Conservation (phyloP, 2,888 invertebrate genomes). For the Branchipolynoe longqiensis region DNA sequence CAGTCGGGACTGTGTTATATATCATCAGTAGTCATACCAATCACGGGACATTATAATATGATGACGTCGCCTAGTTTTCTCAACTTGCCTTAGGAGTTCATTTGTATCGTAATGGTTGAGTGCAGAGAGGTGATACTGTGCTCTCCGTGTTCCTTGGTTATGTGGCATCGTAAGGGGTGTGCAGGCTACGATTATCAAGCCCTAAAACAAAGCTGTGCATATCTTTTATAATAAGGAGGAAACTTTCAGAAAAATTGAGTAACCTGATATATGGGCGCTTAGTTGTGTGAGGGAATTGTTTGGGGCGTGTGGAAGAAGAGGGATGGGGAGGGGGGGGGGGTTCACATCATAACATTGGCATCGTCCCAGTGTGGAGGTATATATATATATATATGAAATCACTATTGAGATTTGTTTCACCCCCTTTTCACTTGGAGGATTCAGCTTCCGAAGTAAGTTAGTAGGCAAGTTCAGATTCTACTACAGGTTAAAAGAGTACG, state of each 20-base stretch:
- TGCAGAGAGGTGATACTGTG: background rate
- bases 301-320: too few species aligned
- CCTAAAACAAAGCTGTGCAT: slow-evolving; percentile 15
- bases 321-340: background rate
- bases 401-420: background rate
- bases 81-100: slow-evolving; percentile 31
- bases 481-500: slow-evolving; percentile 1
- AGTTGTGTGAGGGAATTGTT: too few species aligned
- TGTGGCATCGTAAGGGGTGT: slow-evolving; percentile 32
- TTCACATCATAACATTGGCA: slow-evolving; percentile 14
- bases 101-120: slow-evolving; percentile 33
- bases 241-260: background rate
- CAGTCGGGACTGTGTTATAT: background rate
- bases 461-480: slow-evolving; percentile 5
- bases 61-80: slow-evolving; percentile 34
- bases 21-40: background rate
- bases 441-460: background rate
- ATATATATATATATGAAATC: background rate
- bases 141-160: background rate
- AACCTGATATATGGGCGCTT: too few species aligned
- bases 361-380: slow-evolving; percentile 25
- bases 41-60: slow-evolving; percentile 1
- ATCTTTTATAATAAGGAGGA: slow-evolving; percentile 47
- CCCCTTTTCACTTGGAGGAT: background rate
- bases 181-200: background rate